These are phyloP conservation scores for Strigops habroptila DNA, from an alignment of 2,113 vertebrate genomes.

Conservation along the genomic window DNA sequence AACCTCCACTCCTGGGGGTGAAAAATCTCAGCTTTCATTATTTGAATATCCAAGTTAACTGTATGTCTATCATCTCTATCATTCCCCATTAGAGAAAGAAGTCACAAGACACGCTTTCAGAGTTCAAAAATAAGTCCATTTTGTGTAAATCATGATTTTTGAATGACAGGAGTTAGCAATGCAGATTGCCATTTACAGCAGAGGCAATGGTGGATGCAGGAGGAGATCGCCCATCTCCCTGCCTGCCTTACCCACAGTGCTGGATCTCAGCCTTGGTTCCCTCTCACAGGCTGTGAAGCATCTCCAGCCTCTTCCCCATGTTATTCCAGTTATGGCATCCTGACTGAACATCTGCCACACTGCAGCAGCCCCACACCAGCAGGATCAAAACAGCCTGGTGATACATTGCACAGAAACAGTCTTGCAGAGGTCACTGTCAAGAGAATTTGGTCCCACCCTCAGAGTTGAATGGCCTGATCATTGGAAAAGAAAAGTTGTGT, in stretches of 20 bases:
- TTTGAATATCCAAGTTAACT: background rate
- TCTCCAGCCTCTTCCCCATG: background rate
- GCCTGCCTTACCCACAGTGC: background rate
- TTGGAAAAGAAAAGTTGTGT: background rate
- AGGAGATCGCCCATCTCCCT: background rate
- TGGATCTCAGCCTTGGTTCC: background rate
- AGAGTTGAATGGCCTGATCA: background rate
- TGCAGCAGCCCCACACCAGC: background rate
- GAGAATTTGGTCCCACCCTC: background rate
- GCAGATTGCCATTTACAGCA: background rate
- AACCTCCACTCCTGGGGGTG: background rate
- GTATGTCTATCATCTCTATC: background rate
- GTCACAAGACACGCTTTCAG: background rate
- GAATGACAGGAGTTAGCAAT: fast-evolving
- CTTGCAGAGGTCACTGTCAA: background rate
- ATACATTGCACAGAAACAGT: background rate
- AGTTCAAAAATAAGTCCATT: background rate
- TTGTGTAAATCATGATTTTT: background rate
- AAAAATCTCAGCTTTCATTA: background rate
- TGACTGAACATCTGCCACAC: fast-evolving
- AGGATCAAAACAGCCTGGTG: background rate
- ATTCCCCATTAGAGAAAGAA: background rate
- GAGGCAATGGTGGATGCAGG: background rate
- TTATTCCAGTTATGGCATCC: background rate
- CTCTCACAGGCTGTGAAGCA: background rate